Base-by-base conservation (phyloP, 2,888 invertebrate species). In the Trissolcus japonicus region DNA sequence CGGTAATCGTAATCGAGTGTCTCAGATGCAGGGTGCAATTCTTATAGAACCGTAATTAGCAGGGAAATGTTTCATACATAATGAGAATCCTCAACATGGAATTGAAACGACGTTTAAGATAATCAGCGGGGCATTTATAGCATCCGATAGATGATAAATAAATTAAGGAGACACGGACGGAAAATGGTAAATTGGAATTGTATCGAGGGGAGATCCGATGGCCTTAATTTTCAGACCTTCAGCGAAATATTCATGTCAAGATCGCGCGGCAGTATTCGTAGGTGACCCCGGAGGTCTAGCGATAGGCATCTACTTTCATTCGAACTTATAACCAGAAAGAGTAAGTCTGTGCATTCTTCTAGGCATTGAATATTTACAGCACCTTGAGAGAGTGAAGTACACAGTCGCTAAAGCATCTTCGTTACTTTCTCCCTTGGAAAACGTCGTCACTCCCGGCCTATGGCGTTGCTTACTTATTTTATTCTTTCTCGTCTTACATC, bases 1-100 rank as follows among this genome's bases (percentile, higher is more conserved):
- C 56, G 75, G 76, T 72, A 79, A 79, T 74, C 75, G 79, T 82
- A 83, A 83, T 83, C 85, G 82, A 83, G 81, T 84, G 83, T 86
- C 83, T 86, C 78, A 81, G 80, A 80, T 79, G 77, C 77, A 62
- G 75, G 79, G 63, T 35, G 16, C 46, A 46, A 6, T 46, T 16
- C 46, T 46, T 46, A 16, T 14, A 46, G 46, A 46, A 16, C 14
- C 46, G 16, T 16, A 46, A 46, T 46, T 46, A 46, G n/a, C 16
- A 46, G n/a, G 46, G 16, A n/a, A 46, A 46, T 14, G n/a, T 46
- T n/a, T 46, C 16, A 6, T 14, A 46, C 16, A 46, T 46, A 16
- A 46, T 46, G 46, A 46, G 16, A 35, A 35, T 35, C 14, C 46
- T 46, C 6, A 46, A 46, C 46, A 14, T 14, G 16, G 16, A 16